Evolutionary conservation across 2,113 vertebrate genomes (phyloP).

Genomic region (Stigmatopora nigra): DNA sequence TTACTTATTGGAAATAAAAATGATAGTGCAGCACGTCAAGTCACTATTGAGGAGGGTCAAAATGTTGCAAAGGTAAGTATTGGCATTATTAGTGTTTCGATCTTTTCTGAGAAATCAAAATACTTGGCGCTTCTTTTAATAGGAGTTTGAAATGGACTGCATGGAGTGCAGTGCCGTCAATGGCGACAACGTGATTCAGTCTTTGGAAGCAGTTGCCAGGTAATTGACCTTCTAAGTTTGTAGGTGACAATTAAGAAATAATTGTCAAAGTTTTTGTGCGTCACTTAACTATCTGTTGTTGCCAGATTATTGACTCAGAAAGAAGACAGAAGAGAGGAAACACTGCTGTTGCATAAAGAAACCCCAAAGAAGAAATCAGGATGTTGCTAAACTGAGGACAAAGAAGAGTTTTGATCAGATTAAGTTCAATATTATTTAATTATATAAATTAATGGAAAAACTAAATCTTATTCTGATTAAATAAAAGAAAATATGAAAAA

Average conservation of each 20-base stretch:
- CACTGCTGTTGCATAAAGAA: constrained; percentile 48
- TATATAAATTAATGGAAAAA: no score
- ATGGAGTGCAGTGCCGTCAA: constrained; percentile 85
- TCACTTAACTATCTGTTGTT: constrained; percentile 11
- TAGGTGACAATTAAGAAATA: background rate
- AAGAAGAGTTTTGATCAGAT: background rate
- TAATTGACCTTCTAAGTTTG: constrained; percentile 48
- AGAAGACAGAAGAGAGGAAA: constrained; percentile 49
- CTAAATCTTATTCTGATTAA: no score
- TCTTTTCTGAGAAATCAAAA: background rate
- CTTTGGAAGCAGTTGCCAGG: constrained; percentile 76
- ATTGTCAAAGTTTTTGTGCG: background rate
- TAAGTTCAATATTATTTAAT: no score
- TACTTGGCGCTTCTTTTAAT: constrained; percentile 2
- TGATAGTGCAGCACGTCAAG: constrained; percentile 68
- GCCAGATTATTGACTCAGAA: constrained; percentile 73
- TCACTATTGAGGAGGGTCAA: constrained; percentile 68
- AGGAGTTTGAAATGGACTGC: constrained; percentile 80
- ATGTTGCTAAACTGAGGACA: constrained; percentile 72
- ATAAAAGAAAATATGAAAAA: constrained; percentile 7
- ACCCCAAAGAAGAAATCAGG: constrained; percentile 62
- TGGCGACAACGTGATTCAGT: constrained; percentile 77
- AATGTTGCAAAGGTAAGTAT: constrained; percentile 75
- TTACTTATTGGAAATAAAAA: constrained; percentile 89
- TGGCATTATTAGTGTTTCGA: background rate